phyloP scores from a whole-genome alignment of 2,888 invertebrate genomes.

The Agapetus fuscipes region DNA sequence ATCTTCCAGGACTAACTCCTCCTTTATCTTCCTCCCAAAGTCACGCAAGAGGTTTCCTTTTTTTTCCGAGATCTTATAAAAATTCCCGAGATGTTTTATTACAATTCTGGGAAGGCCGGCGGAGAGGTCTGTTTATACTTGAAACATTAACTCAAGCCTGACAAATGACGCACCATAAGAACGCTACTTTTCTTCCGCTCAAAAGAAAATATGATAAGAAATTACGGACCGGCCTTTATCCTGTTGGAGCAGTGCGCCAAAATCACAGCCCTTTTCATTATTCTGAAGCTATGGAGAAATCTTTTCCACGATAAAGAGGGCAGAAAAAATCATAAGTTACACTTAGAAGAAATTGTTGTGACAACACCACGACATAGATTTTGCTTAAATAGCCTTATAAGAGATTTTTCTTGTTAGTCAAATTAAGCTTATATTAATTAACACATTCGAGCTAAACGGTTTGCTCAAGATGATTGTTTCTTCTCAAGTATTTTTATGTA shows the following conservation, averaged over 20 bases:
- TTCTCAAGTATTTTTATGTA: too few relatives aligned
- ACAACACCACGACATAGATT: too few relatives aligned
- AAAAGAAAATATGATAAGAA: too few relatives aligned
- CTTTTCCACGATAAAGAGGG: too few relatives aligned
- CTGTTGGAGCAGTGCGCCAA: neutral
- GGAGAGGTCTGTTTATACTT: slow-evolving; percentile 18
- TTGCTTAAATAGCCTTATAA: too few relatives aligned
- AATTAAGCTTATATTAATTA: too few relatives aligned
- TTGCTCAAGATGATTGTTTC: too few relatives aligned
- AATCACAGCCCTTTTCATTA: neutral
- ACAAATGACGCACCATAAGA: slow-evolving; percentile 13
- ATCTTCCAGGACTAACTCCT: slow-evolving; percentile 5
- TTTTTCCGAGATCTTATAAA: slow-evolving; percentile 11
- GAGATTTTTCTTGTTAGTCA: too few relatives aligned
- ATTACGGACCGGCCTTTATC: neutral
- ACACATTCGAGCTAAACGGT: too few relatives aligned
- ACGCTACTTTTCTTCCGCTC: slow-evolving; percentile 3
- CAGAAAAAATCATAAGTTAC: too few relatives aligned
- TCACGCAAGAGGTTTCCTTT: slow-evolving; percentile 8
- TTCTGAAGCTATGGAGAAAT: too few relatives aligned
- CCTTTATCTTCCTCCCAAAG: slow-evolving; percentile 4
- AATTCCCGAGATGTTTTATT: slow-evolving; percentile 17
- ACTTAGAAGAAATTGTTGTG: too few relatives aligned
- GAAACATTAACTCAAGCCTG: slow-evolving; percentile 17
- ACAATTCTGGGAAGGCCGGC: slow-evolving; percentile 5